phyloP scores from a whole-genome alignment of 2,797 vertebrate genomes.

The Acipenser transmontanus region DNA sequence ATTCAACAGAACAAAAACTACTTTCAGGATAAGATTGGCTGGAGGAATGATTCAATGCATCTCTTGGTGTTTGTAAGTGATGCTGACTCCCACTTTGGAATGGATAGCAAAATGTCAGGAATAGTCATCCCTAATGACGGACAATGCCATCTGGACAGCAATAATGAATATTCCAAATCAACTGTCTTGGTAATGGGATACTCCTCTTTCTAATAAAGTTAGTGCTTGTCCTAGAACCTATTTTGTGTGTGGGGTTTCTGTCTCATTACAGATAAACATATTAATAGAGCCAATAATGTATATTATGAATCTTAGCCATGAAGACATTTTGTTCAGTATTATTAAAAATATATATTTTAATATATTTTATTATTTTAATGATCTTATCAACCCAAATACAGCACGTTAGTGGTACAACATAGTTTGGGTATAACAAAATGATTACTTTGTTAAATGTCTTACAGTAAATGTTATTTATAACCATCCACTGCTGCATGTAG shows the following conservation, averaged over 20 bases:
- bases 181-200: slow-evolving; percentile 69
- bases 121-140: slow-evolving; percentile 94
- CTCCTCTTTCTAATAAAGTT: background rate
- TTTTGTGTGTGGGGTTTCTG: background rate
- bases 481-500: no score
- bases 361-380: background rate
- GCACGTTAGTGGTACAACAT: no score
- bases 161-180: slow-evolving; percentile 91
- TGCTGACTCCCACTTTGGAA: slow-evolving; percentile 92
- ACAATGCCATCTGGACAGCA: slow-evolving; percentile 85
- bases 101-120: slow-evolving; percentile 95
- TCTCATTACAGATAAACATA: no score
- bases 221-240: no score
- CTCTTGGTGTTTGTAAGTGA: slow-evolving; percentile 93
- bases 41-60: slow-evolving; percentile 92
- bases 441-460: no score
- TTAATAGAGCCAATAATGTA: no score
- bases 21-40: slow-evolving; percentile 88
- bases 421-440: no score
- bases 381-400: no score
- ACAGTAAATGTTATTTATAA: no score
- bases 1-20: slow-evolving; percentile 7
- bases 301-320: background rate
- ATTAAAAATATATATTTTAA: background rate
- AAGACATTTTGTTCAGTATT: background rate